Conservation (phyloP, 2,797 vertebrate genomes). For the Pelodytes ibericus region DNA sequence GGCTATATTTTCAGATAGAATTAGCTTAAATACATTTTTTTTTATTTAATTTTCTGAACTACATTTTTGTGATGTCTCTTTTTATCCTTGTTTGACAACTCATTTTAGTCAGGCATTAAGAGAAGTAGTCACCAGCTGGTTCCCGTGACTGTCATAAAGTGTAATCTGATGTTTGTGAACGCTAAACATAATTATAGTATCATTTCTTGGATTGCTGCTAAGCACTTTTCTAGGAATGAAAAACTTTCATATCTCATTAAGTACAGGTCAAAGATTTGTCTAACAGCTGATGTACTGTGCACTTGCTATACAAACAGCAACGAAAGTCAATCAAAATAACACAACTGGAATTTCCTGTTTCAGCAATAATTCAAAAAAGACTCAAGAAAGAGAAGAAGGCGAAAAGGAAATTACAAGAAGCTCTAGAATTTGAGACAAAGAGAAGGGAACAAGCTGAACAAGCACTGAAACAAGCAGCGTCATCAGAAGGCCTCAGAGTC, state of each 20-base stretch:
- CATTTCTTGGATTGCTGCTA: not conserved
- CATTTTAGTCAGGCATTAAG: not conserved
- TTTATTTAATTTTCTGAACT: no score
- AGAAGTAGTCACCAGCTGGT: not conserved
- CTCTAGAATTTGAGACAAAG: slow-evolving; percentile 97
- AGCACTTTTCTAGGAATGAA: slow-evolving; percentile 1
- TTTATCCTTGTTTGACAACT: not conserved
- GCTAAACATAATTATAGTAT: not conserved
- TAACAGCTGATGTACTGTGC: not conserved
- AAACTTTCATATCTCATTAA: slow-evolving; percentile 1
- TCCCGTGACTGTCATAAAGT: not conserved
- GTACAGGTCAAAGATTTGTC: slow-evolving; percentile 12
- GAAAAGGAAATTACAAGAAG: slow-evolving; percentile 99
- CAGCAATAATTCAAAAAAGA: slow-evolving; percentile 98
- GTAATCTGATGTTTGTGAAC: not conserved
- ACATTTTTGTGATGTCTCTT: not conserved
- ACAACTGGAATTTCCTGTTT: slow-evolving; percentile 27
- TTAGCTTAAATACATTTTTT: no score
- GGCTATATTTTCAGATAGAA: no score
- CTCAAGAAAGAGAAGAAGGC: slow-evolving; percentile 99
- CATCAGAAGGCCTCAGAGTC: slow-evolving; percentile 92
- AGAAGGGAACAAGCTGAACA: slow-evolving; percentile 95
- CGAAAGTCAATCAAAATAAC: slow-evolving; percentile 4
- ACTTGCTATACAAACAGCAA: not conserved
- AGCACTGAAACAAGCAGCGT: slow-evolving; percentile 92